Evolutionary conservation across 2,797 vertebrate genomes (phyloP).

Genomic region (Cirrhinus molitorella): DNA sequence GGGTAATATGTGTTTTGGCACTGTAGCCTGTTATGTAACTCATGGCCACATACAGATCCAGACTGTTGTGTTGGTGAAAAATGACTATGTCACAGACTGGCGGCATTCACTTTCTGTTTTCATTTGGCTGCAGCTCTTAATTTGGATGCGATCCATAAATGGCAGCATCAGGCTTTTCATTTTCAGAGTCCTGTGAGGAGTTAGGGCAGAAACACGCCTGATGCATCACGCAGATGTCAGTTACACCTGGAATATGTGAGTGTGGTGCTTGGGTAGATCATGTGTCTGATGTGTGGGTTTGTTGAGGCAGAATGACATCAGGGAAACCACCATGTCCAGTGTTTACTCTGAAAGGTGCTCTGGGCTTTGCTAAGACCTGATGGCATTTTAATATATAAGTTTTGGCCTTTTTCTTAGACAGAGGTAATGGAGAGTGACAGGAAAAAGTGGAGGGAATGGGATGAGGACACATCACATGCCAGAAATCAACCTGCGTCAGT

Average conservation of each 20-base stretch:
- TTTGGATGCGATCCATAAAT: not conserved
- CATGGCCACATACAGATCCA: slow-evolving; percentile 1
- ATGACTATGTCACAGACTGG: slow-evolving; percentile 20
- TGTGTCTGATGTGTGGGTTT: slow-evolving; percentile 11
- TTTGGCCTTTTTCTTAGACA: slow-evolving; percentile 7
- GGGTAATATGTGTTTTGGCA: slow-evolving; percentile 8
- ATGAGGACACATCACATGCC: not conserved
- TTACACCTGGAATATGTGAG: slow-evolving; percentile 26
- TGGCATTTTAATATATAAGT: slow-evolving; percentile 17
- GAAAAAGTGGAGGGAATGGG: not conserved
- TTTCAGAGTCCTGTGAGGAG: not conserved
- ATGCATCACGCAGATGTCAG: slow-evolving; percentile 22
- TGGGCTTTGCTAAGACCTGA: not conserved
- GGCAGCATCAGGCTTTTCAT: not conserved
- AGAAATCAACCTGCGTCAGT: not conserved
- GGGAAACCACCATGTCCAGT: not conserved
- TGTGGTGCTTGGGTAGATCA: not conserved
- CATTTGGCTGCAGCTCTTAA: not conserved
- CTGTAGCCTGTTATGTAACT: slow-evolving; percentile 4
- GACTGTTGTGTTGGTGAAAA: slow-evolving; percentile 26
- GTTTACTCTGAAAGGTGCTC: not conserved
- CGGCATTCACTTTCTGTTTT: slow-evolving; percentile 24
- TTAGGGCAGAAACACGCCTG: not conserved
- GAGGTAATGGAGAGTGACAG: slow-evolving; percentile 1
- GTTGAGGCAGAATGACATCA: slow-evolving; percentile 1